These are phyloP conservation scores for Lophura nycthemera DNA, from an alignment of 2,113 vertebrate genomes.

Conservation along the genomic window DNA sequence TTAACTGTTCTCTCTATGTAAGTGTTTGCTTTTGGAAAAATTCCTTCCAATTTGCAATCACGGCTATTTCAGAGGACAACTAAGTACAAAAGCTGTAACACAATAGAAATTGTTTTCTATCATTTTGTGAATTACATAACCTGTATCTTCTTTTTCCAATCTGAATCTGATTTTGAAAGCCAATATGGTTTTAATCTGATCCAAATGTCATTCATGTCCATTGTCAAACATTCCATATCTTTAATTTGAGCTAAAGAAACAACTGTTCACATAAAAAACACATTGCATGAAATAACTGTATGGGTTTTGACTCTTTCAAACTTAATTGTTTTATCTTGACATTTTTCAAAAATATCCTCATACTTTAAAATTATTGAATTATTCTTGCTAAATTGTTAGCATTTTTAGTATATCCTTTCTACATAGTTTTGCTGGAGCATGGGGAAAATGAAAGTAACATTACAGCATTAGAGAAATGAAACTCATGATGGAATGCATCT, in stretches of 20 bases:
- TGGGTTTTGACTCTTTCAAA: neutral
- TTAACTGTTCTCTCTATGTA: neutral
- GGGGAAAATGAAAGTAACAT: neutral
- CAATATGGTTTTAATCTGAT: neutral
- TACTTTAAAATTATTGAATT: neutral
- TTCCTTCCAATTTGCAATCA: neutral
- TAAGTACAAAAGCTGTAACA: neutral
- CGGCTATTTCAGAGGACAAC: neutral
- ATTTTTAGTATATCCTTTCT: neutral
- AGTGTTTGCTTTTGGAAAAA: neutral
- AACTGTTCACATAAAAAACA: neutral
- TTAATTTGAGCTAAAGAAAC: conserved; percentile 20
- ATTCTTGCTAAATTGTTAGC: neutral
- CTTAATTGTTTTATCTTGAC: neutral
- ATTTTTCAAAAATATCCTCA: conserved; percentile 1
- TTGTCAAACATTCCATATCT: conserved; percentile 15
- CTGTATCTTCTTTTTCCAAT: neutral
- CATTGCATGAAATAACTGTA: neutral
- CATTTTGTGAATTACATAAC: conserved; percentile 7
- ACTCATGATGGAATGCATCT: neutral
- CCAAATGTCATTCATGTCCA: conserved; percentile 9
- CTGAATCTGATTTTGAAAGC: conserved; percentile 13
- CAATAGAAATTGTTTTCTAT: neutral
- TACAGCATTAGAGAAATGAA: neutral
- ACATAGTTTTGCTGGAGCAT: neutral